These are phyloP conservation scores for Philhelius pedissequus DNA, from an alignment of 2,888 invertebrate genomes.

Conservation along the genomic window DNA sequence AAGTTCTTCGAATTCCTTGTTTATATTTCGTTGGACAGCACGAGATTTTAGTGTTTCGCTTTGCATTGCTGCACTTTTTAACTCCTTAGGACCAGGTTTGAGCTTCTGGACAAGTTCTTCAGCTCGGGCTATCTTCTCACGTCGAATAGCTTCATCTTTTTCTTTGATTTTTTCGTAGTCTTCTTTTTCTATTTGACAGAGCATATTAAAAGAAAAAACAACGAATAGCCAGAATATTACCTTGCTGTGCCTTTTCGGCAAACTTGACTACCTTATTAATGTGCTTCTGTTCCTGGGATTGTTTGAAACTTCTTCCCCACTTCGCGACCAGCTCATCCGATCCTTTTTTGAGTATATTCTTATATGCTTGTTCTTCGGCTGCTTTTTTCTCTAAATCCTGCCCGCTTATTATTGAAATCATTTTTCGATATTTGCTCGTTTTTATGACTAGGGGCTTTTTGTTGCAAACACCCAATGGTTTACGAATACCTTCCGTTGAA, in stretches of 20 bases:
- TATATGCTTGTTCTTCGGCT: conserved; percentile 75
- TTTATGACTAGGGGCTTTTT: conserved; percentile 46
- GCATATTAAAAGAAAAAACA: not conserved
- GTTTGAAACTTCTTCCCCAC: conserved; percentile 77
- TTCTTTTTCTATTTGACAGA: conserved; percentile 17
- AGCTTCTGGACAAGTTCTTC: conserved; percentile 74
- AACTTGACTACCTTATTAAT: conserved; percentile 67
- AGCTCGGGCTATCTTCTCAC: conserved; percentile 74
- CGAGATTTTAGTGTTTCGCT: conserved; percentile 76
- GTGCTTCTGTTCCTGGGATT: conserved; percentile 70
- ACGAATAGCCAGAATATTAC: conserved; percentile 13
- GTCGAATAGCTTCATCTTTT: conserved; percentile 72
- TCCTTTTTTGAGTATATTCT: conserved; percentile 76
- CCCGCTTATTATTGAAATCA: conserved; percentile 6
- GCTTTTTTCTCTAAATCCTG: conserved; percentile 57
- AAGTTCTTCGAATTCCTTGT: conserved; percentile 72
- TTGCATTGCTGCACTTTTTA: conserved; percentile 76
- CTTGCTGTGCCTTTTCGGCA: conserved; percentile 62
- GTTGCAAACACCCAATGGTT: conserved; percentile 34
- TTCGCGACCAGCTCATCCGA: conserved; percentile 78
- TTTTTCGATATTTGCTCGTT: conserved; percentile 47
- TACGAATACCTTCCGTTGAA: conserved; percentile 15
- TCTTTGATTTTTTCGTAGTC: conserved; percentile 67
- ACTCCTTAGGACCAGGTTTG: conserved; percentile 75
- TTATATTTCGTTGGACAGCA: conserved; percentile 74